Evolutionary conservation across 2,888 invertebrate genomes (phyloP).

Genomic region (Brassicogethes aeneus): DNA sequence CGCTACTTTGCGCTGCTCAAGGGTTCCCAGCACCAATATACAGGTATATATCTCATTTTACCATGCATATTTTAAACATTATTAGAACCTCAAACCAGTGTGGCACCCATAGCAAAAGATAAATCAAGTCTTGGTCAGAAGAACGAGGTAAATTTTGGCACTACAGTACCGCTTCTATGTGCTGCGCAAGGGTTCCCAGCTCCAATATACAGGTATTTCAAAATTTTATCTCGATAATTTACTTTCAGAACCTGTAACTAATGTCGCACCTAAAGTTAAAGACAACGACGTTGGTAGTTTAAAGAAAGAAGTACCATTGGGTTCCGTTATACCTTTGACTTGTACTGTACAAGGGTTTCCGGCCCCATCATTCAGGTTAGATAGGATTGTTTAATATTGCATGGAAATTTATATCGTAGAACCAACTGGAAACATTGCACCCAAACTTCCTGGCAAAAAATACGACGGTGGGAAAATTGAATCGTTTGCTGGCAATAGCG

Average conservation of each 20-base stretch:
- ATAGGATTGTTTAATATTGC: slow-evolving; percentile 2
- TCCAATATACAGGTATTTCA: slow-evolving; percentile 38
- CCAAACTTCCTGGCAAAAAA: slow-evolving; percentile 49
- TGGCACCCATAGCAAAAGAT: slow-evolving; percentile 40
- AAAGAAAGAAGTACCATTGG: slow-evolving; percentile 34
- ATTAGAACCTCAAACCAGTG: slow-evolving; percentile 43
- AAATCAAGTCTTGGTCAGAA: slow-evolving; percentile 41
- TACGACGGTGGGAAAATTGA: slow-evolving; percentile 50
- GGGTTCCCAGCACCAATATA: slow-evolving; percentile 49
- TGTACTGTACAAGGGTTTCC: slow-evolving; percentile 49
- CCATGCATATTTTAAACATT: background rate
- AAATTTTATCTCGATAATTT: slow-evolving; percentile 4
- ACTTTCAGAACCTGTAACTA: slow-evolving; percentile 42
- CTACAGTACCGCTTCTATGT: slow-evolving; percentile 40
- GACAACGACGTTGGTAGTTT: slow-evolving; percentile 42
- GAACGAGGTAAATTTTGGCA: slow-evolving; percentile 21
- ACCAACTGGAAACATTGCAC: slow-evolving; percentile 54
- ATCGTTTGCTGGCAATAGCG: slow-evolving; percentile 42
- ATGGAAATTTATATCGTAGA: slow-evolving; percentile 30
- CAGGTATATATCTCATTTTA: slow-evolving; percentile 21
- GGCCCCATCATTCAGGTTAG: slow-evolving; percentile 55
- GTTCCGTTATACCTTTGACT: slow-evolving; percentile 36
- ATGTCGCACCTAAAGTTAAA: slow-evolving; percentile 41
- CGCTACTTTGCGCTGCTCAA: slow-evolving; percentile 43
- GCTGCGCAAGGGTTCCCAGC: slow-evolving; percentile 48